Evolutionary conservation across 2,888 invertebrate genomes (phyloP).

Genomic region (Adineta ricciae): DNA sequence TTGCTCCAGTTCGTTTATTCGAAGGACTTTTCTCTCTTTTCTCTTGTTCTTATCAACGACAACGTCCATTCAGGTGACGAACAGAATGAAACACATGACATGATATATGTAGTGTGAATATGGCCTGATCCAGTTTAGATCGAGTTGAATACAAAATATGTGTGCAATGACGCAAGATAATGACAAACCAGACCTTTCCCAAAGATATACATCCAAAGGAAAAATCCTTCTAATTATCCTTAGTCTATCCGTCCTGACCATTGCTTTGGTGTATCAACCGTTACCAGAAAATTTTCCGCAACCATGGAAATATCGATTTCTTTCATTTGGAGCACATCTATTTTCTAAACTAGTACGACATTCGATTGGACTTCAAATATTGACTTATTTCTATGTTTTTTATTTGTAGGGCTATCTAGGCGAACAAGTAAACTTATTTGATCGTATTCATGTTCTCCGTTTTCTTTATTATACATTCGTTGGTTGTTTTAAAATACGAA

Average conservation of each 20-base stretch:
- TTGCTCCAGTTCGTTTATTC: background rate
- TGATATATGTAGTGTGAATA: background rate
- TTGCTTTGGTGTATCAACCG: conserved; percentile 22
- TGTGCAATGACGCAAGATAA: background rate
- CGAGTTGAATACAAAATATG: background rate
- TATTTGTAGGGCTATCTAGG: background rate
- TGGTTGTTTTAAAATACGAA: conserved; percentile 12
- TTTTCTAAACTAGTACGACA: conserved; percentile 21
- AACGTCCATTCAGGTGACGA: background rate
- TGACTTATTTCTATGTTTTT: too few relatives aligned
- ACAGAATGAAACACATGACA: background rate
- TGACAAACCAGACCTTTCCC: background rate
- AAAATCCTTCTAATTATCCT: background rate
- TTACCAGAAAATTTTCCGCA: conserved; percentile 31
- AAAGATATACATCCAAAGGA: background rate
- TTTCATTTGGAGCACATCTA: conserved; percentile 30
- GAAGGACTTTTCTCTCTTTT: background rate
- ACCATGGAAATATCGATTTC: conserved; percentile 33
- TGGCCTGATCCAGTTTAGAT: background rate
- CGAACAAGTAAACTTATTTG: background rate
- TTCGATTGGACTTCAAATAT: too few relatives aligned
- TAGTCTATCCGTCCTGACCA: background rate
- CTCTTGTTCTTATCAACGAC: background rate
- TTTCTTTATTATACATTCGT: background rate
- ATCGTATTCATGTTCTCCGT: background rate